Base-by-base conservation (phyloP, 2,888 invertebrate species). In the Rhogogaster chlorosoma region DNA sequence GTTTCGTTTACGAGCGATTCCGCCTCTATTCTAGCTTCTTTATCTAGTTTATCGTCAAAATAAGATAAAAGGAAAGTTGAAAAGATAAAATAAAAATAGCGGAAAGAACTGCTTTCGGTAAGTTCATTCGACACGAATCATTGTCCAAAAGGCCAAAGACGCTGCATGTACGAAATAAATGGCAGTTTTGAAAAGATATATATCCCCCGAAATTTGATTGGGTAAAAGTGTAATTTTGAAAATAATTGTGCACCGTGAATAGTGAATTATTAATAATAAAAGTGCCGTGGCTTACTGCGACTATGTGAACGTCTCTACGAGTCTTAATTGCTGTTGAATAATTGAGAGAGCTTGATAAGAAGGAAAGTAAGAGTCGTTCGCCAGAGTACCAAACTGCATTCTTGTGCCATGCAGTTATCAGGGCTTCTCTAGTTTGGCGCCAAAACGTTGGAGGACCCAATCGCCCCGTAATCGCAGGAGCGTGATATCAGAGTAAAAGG, bases 21-120 rank as follows among this genome's bases (percentile, higher is more conserved):
- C 26, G 26, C 12, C 22, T 22, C 61, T 61, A 4, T 61, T 26
- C 12, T 61, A 12, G 26, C 22, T 12, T 61, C 18, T 70, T n/a
- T 70, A 2, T 36, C 22, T n/a, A 36, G 15, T 70, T 70, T 70
- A 6, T 36, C 70, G 2, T 18, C 7, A 36, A 70, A 42, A 64
- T n/a, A 42, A 80, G 85, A 61, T 85, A 86, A 84, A 84, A 78
- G 42, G 38, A 53, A 53, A 84, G 36, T 10, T 36, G 2, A 42
- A 67, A 32, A 36, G 12, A 67, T 10, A 70, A 64, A 18, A 2
- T 32, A 29, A 70, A 70, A 70, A 15, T 64, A 29, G 10, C 64
- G 15, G 36, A 36, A n/a, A 42, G 10, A 42, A 73, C 61, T 26
- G 61, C 26, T 61, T 61, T 10, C 7, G 53, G 53, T 53, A 53